Conservation (phyloP, 2,113 vertebrate genomes). For the Opisthocomus hoazin region DNA sequence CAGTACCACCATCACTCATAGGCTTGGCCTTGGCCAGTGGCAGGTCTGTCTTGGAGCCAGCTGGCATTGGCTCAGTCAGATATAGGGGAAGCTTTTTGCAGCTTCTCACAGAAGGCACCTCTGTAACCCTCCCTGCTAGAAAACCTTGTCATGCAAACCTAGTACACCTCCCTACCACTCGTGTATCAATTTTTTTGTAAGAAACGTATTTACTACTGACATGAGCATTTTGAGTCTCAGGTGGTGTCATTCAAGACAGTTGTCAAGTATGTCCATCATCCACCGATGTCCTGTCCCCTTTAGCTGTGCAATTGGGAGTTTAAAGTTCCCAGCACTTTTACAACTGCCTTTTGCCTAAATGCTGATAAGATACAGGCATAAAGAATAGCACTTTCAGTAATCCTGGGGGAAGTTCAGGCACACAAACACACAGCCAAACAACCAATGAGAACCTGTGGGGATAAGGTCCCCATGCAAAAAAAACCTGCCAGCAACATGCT, state of each 20-base stretch:
- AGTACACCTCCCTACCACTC: fast-evolving
- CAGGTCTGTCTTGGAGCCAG: too few relatives aligned
- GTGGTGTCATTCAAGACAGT: neutral
- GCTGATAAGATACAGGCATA: neutral
- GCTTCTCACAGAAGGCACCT: too few relatives aligned
- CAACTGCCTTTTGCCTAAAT: neutral
- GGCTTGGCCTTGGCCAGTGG: too few relatives aligned
- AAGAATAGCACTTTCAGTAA: neutral
- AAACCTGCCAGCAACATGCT: neutral
- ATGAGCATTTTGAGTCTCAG: neutral
- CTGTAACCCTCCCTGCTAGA: too few relatives aligned
- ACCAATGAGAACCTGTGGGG: neutral
- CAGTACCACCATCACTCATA: too few relatives aligned
- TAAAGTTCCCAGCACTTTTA: neutral
- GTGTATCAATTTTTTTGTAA: fast-evolving
- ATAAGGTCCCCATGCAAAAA: neutral
- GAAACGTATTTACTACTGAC: neutral
- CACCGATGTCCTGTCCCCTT: neutral
- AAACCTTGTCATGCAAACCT: too few relatives aligned
- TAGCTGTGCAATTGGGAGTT: neutral
- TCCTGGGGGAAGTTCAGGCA: neutral
- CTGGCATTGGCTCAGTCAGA: too few relatives aligned
- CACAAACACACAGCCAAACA: neutral
- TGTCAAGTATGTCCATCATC: neutral
- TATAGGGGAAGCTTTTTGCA: too few relatives aligned